Evolutionary conservation across 64 coral and sea anemone genomes (phyloP).

Genomic region (Montipora sp.): DNA sequence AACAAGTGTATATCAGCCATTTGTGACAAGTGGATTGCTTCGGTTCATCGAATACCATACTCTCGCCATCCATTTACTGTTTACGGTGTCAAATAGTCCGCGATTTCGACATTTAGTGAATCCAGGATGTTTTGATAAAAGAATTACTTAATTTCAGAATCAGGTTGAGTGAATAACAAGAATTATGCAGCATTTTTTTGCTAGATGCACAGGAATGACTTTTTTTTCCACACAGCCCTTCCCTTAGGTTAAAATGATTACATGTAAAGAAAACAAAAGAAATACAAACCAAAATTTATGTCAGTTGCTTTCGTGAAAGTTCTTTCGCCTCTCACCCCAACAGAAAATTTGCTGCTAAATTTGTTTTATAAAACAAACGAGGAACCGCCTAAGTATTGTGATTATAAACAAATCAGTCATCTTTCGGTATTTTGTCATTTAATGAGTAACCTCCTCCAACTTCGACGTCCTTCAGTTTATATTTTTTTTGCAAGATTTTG

Average conservation of each 20-base stretch:
- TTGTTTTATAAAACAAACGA: no score
- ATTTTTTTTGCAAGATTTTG: no score
- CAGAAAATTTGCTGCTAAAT: no score
- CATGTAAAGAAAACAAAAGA: neutral
- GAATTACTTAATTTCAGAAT: neutral
- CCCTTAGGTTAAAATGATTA: neutral
- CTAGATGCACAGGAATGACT: neutral
- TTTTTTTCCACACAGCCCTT: neutral
- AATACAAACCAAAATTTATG: no score
- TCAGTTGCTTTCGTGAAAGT: no score
- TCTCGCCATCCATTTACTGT: neutral
- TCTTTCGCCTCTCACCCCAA: no score
- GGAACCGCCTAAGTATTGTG: no score
- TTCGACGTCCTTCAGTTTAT: no score
- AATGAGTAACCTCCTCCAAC: no score
- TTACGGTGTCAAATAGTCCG: neutral
- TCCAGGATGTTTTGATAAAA: neutral
- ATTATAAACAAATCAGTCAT: no score
- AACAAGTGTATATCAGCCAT: constrained; percentile 2
- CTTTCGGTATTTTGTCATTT: no score
- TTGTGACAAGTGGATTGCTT: constrained; percentile 2
- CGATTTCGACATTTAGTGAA: neutral
- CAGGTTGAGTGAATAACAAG: no score
- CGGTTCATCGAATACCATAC: constrained; percentile 30
- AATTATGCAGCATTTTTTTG: neutral